Conservation (phyloP, 2,113 vertebrate genomes). For the Neogale vison region DNA sequence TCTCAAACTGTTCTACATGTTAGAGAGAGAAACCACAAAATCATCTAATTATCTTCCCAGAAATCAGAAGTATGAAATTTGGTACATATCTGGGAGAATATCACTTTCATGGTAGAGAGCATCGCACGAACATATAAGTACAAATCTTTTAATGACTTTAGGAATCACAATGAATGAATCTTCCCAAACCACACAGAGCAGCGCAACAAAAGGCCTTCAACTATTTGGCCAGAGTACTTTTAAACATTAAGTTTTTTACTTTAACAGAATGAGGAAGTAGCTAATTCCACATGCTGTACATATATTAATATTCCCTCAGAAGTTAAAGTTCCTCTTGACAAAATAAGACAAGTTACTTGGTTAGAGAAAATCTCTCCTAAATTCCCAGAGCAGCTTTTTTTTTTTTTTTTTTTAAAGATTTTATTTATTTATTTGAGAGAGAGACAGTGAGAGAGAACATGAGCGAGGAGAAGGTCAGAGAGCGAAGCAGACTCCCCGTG, state of each 20-base stretch:
- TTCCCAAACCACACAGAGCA: background rate
- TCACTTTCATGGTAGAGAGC: background rate
- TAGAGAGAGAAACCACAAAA: background rate
- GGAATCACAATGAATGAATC: background rate
- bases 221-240: background rate
- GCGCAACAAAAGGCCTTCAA: background rate
- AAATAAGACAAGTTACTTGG: background rate
- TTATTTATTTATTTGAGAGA: no score
- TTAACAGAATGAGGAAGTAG: background rate
- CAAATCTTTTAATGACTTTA: background rate
- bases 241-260: background rate
- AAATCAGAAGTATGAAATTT: background rate
- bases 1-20: background rate
- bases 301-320: background rate
- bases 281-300: background rate
- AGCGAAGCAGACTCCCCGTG: no score
- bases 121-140: background rate
- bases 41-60: background rate
- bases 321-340: background rate
- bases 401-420: no score
- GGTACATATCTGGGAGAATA: background rate
- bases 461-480: no score
- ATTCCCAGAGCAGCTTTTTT: background rate
- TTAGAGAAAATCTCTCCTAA: background rate
- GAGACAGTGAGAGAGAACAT: no score